Conservation (phyloP, 2,113 vertebrate species). For the Protobothrops flavoviridis region DNA sequence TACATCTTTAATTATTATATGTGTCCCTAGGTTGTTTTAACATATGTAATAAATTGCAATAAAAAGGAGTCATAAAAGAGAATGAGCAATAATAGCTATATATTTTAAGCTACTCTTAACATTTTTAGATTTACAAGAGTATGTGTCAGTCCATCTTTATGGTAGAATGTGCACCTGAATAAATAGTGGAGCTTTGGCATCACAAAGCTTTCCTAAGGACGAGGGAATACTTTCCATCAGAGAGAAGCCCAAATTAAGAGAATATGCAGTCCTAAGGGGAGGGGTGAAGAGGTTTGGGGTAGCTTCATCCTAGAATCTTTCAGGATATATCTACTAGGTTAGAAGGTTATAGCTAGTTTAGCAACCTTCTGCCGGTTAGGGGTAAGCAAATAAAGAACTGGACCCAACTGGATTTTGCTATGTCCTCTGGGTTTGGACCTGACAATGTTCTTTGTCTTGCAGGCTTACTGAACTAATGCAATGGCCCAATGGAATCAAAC, state of each 20-base stretch:
- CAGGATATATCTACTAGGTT: not conserved
- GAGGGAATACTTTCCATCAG: not conserved
- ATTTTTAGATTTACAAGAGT: too few relatives aligned
- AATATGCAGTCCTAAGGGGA: not conserved
- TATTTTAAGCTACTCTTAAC: not conserved
- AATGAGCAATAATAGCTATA: not conserved
- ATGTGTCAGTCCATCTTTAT: not conserved
- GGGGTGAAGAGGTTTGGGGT: not conserved
- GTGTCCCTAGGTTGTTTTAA: not conserved
- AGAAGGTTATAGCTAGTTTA: not conserved
- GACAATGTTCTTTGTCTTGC: not conserved
- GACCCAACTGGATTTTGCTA: not conserved
- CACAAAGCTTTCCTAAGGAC: not conserved
- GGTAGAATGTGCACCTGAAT: not conserved
- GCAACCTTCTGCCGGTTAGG: not conserved
- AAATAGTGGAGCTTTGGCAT: not conserved
- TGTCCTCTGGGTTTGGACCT: not conserved
- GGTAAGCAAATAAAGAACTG: not conserved
- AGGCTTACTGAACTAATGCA: not conserved
- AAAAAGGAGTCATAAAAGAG: not conserved
- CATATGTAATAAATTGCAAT: not conserved
- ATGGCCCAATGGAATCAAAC: constrained; percentile 42
- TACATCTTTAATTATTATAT: not conserved
- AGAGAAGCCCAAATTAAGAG: not conserved
- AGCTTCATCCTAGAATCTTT: not conserved